These are phyloP conservation scores for Apeltes quadracus DNA, from an alignment of 2,113 vertebrate species.

Conservation along the genomic window DNA sequence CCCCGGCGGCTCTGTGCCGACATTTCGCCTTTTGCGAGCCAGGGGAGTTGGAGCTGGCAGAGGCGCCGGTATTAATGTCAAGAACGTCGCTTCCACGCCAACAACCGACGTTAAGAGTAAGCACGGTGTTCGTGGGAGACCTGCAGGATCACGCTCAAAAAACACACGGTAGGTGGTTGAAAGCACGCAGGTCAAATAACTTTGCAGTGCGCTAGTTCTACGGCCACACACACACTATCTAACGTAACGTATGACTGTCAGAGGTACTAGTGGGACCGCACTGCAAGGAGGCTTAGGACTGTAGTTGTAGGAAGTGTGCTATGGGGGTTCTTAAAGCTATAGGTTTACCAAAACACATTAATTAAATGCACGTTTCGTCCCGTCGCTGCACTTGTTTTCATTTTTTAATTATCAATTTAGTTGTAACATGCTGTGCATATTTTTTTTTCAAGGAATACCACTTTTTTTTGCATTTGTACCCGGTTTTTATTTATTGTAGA, in stretches of 20 bases:
- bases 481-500: not conserved
- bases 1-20: not conserved
- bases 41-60: not conserved
- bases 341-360: not conserved
- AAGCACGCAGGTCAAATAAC: not conserved
- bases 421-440: not conserved
- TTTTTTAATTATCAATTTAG: not conserved
- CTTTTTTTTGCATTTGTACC: not conserved
- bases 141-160: constrained; percentile 6
- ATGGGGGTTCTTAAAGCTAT: constrained; percentile 42
- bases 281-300: not conserved
- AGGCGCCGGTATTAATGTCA: not conserved
- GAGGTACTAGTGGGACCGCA: not conserved
- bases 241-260: not conserved
- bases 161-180: constrained; percentile 35
- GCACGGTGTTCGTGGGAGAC: not conserved
- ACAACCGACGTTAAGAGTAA: not conserved
- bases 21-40: constrained; percentile 38
- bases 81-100: not conserved
- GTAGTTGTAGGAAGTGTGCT: constrained; percentile 23
- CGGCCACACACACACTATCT: too few species aligned
- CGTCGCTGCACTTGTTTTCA: not conserved
- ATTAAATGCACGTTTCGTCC: not conserved
- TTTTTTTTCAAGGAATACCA: not conserved
- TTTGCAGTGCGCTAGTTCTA: not conserved